A percentile compares a stretch with the other conserved stretches of the same genome.
These are phyloP conservation scores for Phrynocephalus guinanensis DNA, from an alignment of 2,797 vertebrate genomes.

Conservation along the genomic window DNA sequence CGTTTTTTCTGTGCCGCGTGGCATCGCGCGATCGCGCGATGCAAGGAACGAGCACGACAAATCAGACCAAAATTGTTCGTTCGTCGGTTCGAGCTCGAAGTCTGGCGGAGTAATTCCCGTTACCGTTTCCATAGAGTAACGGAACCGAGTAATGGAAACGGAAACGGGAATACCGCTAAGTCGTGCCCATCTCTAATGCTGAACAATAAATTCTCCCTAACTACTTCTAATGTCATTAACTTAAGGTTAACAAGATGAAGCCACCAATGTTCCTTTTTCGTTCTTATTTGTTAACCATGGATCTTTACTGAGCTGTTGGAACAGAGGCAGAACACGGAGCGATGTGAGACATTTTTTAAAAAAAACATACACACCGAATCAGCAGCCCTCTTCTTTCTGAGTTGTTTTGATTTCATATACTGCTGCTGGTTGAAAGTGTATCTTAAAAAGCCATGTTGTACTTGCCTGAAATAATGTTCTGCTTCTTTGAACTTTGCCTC, in stretches of 20 bases:
- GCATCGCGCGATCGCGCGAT: too few relatives aligned
- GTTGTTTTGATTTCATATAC: constrained; percentile 53
- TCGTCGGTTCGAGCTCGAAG: too few relatives aligned
- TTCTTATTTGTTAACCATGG: constrained; percentile 2
- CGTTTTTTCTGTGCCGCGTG: too few relatives aligned
- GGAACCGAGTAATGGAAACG: too few relatives aligned
- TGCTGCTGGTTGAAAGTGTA: constrained; percentile 57
- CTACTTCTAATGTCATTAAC: constrained; percentile 41
- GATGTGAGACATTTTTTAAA: constrained; percentile 39
- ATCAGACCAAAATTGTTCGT: too few relatives aligned
- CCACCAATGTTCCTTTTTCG: constrained; percentile 20
- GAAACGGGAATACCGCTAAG: too few relatives aligned
- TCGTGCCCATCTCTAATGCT: too few relatives aligned
- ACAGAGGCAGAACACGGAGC: constrained; percentile 27
- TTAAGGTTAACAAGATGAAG: constrained; percentile 36
- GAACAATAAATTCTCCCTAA: constrained; percentile 38
- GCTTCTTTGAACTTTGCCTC: constrained; percentile 70
- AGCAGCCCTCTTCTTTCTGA: not conserved
- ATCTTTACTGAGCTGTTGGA: constrained; percentile 31
- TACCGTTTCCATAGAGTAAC: too few relatives aligned
- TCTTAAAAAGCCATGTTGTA: constrained; percentile 71
- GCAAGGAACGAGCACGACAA: too few relatives aligned
- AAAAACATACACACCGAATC: not conserved
- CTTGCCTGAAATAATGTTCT: constrained; percentile 68
- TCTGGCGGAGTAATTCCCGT: too few relatives aligned